phyloP scores from a whole-genome alignment of 2,888 invertebrate genomes.

The Sarcophaga carnaria region DNA sequence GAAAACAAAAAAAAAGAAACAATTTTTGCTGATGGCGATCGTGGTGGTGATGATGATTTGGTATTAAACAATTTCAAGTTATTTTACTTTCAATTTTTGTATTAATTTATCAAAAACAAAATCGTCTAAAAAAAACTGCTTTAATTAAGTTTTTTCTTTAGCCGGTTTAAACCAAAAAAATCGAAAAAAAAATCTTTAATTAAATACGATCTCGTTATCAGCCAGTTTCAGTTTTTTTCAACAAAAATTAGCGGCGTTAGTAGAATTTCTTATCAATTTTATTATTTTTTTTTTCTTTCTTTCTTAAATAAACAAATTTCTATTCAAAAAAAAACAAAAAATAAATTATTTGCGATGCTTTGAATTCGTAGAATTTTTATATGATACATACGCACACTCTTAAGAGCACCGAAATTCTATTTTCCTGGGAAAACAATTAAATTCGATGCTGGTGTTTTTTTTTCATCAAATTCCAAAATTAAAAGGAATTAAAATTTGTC shows the following conservation, averaged over 20 bases:
- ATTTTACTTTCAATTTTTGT: conserved; percentile 61
- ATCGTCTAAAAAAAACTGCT: conserved; percentile 24
- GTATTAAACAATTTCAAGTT: conserved; percentile 55
- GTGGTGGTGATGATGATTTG: not conserved
- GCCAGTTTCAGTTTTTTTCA: conserved; percentile 45
- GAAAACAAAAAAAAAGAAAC: conserved; percentile 20
- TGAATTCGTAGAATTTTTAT: too few relatives aligned
- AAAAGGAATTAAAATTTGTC: too few relatives aligned
- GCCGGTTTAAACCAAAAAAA: conserved; percentile 48
- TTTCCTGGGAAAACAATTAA: not conserved
- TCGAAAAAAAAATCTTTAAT: not conserved
- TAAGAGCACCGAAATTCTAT: not conserved
- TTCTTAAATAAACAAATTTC: not conserved
- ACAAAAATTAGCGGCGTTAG: conserved; percentile 24
- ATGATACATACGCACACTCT: too few relatives aligned
- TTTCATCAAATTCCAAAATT: too few relatives aligned
- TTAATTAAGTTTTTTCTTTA: conserved; percentile 23
- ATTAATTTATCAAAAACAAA: conserved; percentile 31
- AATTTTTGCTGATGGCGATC: not conserved
- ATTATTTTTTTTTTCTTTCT: not conserved
- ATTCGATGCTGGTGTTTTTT: not conserved
- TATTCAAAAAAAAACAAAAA: not conserved
- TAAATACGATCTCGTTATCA: conserved; percentile 39
- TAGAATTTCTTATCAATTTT: conserved; percentile 30
- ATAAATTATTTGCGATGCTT: too few relatives aligned